phyloP scores from a whole-genome alignment of 2,888 invertebrate genomes.

The Aleiodes testaceus region DNA sequence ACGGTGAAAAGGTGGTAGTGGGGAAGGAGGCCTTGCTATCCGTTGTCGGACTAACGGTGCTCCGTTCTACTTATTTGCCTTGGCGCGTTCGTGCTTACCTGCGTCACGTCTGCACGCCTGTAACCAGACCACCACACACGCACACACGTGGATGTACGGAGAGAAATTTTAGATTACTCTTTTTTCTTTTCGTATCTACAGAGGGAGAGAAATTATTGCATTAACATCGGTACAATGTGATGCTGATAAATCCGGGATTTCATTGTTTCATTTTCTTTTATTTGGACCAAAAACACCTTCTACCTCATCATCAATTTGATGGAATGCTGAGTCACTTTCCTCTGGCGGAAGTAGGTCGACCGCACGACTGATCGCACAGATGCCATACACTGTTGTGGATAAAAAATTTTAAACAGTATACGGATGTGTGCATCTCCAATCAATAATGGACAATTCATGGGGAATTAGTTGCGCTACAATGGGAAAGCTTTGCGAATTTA shows the following conservation, averaged over 20 bases:
- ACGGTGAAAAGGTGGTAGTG: slow-evolving; percentile 1
- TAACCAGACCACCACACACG: slow-evolving; percentile 19
- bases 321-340: slow-evolving; percentile 57
- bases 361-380: slow-evolving; percentile 47
- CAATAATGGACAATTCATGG: not conserved
- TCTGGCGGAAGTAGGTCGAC: slow-evolving; percentile 55
- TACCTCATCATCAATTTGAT: slow-evolving; percentile 36
- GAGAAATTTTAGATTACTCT: not conserved
- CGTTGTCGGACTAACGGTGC: slow-evolving; percentile 71
- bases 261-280: not conserved
- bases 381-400: slow-evolving; percentile 20
- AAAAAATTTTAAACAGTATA: slow-evolving; percentile 11
- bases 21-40: slow-evolving; percentile 47
- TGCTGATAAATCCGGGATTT: not conserved
- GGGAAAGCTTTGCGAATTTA: too few relatives aligned
- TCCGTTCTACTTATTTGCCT: slow-evolving; percentile 68
- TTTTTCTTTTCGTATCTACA: not conserved
- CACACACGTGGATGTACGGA: slow-evolving; percentile 21
- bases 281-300: slow-evolving; percentile 25
- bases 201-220: not conserved
- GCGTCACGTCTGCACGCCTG: slow-evolving; percentile 52
- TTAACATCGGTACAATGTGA: not conserved
- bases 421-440: slow-evolving; percentile 11
- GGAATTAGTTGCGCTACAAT: too few relatives aligned
- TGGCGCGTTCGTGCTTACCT: slow-evolving; percentile 49